phyloP scores from a whole-genome alignment of 2,888 invertebrate species.

The Volucella inanis region DNA sequence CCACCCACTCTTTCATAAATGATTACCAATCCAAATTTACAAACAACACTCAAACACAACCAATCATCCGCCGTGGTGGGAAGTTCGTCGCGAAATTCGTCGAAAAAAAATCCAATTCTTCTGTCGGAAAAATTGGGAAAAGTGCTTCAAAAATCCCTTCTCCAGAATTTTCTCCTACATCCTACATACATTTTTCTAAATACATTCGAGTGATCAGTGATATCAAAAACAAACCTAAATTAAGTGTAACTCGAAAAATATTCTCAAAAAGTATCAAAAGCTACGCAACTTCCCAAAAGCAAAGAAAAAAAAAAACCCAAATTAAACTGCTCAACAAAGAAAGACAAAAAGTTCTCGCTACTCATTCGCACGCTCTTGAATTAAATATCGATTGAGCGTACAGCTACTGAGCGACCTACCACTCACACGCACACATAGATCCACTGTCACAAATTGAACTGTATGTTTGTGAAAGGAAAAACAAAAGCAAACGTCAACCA shows the following conservation, averaged over 20 bases:
- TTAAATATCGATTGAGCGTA: conserved; percentile 71
- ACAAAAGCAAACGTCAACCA: conserved; percentile 72
- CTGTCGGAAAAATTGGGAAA: conserved; percentile 58
- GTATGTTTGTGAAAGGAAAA: conserved; percentile 55
- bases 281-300: conserved; percentile 70
- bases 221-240: background rate
- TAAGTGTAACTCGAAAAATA: conserved; percentile 30
- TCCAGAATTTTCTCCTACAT: conserved; percentile 53
- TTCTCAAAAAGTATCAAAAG: conserved; percentile 43
- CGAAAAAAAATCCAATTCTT: conserved; percentile 16
- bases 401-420: background rate
- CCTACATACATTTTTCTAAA: conserved; percentile 33
- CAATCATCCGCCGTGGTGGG: conserved; percentile 64
- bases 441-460: background rate
- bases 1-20: conserved; percentile 28
- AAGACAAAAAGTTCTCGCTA: conserved; percentile 25
- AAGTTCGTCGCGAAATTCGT: conserved; percentile 60
- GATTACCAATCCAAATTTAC: conserved; percentile 18
- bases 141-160: conserved; percentile 41
- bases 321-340: background rate
- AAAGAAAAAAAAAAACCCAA: conserved; percentile 30
- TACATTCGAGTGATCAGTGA: conserved; percentile 34
- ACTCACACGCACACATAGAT: conserved; percentile 1
- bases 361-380: conserved; percentile 62
- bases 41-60: conserved; percentile 65